Evolutionary conservation across 35 echinoderm and acorn worm species (phyloP).

Genomic region (Strongylocentrotus purpuratus): DNA sequence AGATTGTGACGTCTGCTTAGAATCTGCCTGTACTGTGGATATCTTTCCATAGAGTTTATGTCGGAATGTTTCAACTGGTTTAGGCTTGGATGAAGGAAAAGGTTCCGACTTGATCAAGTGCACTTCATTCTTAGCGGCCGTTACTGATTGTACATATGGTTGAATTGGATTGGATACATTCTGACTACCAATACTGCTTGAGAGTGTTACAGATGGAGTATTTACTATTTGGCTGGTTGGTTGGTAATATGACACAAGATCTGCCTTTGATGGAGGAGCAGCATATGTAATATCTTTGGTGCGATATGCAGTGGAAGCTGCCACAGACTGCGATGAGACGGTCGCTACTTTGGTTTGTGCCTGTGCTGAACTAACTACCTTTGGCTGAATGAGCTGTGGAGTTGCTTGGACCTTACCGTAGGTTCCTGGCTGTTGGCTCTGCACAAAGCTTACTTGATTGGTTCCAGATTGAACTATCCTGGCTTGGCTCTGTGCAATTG

Average conservation of each 20-base stretch:
- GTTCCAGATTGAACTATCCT: conserved; percentile 25
- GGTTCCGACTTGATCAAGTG: neutral
- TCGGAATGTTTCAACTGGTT: conserved; percentile 44
- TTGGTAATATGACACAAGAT: neutral
- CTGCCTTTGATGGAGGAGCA: neutral
- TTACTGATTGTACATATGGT: neutral
- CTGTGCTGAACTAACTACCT: conserved; percentile 27
- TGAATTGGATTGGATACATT: neutral
- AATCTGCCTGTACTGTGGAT: conserved; percentile 18
- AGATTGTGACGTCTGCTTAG: neutral
- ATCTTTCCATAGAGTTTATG: conserved; percentile 44
- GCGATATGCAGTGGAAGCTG: neutral
- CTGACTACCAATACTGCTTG: neutral
- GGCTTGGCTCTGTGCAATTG: conserved; percentile 24
- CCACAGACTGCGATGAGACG: neutral
- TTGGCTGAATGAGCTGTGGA: conserved; percentile 47
- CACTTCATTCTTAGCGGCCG: neutral
- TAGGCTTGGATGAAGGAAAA: neutral
- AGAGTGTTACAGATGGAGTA: neutral
- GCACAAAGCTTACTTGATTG: neutral
- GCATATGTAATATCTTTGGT: neutral
- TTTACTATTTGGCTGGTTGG: neutral
- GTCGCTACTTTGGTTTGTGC: neutral
- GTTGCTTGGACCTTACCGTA: conserved; percentile 3
- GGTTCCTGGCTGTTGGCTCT: neutral